These are phyloP conservation scores for Steinernema hermaphroditum DNA, from an alignment of 2,888 invertebrate species.

Conservation along the genomic window DNA sequence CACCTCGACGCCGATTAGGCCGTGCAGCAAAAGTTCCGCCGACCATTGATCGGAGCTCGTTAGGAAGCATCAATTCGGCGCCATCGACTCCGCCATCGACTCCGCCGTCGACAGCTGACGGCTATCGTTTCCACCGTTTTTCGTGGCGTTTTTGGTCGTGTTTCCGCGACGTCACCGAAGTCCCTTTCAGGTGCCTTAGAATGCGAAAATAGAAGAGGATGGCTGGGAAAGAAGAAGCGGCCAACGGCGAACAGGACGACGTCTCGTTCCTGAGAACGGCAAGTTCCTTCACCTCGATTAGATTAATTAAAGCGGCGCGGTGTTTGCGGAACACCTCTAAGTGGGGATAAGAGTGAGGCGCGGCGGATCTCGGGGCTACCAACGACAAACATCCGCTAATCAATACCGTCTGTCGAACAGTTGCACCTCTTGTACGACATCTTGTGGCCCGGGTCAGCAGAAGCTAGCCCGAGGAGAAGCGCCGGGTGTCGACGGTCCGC, in stretches of 20 bases:
- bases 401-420: conserved; percentile 28
- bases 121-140: conserved; percentile 28
- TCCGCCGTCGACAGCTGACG: conserved; percentile 25
- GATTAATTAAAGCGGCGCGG: conserved; percentile 19
- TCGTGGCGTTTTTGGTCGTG: conserved; percentile 20
- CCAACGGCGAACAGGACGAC: conserved; percentile 98
- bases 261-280: conserved; percentile 99
- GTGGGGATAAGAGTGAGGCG: conserved; percentile 10
- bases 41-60: conserved; percentile 20
- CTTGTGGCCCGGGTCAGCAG: background rate
- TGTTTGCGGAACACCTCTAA: conserved; percentile 26
- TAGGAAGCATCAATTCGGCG: conserved; percentile 18
- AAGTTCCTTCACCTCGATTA: conserved; percentile 36
- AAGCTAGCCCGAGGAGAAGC: background rate
- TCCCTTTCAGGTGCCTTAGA: conserved; percentile 27
- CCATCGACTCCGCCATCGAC: background rate
- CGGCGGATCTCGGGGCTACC: background rate
- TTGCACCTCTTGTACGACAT: conserved; percentile 2
- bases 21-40: conserved; percentile 6
- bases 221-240: conserved; percentile 70
- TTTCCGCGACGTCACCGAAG: conserved; percentile 18
- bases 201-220: conserved; percentile 48
- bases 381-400: conserved; percentile 12
- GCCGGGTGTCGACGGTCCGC: background rate
- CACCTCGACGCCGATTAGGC: conserved; percentile 4